Evolutionary conservation across 1,140 invertebrate species (phyloP).

Genomic region (Drosophila tristis): DNA sequence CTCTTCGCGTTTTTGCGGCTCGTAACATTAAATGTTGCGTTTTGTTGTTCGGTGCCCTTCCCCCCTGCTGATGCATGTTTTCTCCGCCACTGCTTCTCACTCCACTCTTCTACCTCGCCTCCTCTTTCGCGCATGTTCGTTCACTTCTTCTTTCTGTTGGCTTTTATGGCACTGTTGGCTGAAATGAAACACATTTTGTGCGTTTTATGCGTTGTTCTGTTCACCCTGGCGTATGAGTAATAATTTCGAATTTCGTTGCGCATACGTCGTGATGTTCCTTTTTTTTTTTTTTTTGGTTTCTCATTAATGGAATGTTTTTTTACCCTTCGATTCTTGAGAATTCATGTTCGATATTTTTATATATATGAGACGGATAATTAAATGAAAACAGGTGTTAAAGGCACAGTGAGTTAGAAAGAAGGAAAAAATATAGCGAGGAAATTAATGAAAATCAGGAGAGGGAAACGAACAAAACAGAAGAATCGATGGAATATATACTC

Average conservation of each 20-base stretch:
- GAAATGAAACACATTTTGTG: slow-evolving; percentile 73
- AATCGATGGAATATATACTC: too few relatives aligned
- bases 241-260: slow-evolving; percentile 37
- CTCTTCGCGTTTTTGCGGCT: slow-evolving; percentile 67
- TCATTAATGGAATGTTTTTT: slow-evolving; percentile 23
- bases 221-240: slow-evolving; percentile 58
- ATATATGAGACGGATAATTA: slow-evolving; percentile 1
- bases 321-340: slow-evolving; percentile 7
- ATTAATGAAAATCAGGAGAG: too few relatives aligned
- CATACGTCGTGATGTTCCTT: slow-evolving; percentile 21
- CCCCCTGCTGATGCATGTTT: too few relatives aligned
- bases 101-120: too few relatives aligned
- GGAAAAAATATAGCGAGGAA: too few relatives aligned
- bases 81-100: too few relatives aligned
- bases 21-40: slow-evolving; percentile 67
- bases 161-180: slow-evolving; percentile 53
- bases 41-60: slow-evolving; percentile 18
- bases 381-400: slow-evolving; percentile 1
- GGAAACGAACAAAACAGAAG: too few relatives aligned
- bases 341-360: not conserved
- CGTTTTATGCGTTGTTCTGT: slow-evolving; percentile 37
- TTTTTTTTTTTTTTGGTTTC: not conserved
- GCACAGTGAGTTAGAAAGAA: not conserved
- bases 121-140: not conserved
- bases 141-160: slow-evolving; percentile 6